Evolutionary conservation across 2,113 vertebrate genomes (phyloP), one percentile per base, ranked within the genome.

Genomic region (Bubo blakistoni): DNA sequence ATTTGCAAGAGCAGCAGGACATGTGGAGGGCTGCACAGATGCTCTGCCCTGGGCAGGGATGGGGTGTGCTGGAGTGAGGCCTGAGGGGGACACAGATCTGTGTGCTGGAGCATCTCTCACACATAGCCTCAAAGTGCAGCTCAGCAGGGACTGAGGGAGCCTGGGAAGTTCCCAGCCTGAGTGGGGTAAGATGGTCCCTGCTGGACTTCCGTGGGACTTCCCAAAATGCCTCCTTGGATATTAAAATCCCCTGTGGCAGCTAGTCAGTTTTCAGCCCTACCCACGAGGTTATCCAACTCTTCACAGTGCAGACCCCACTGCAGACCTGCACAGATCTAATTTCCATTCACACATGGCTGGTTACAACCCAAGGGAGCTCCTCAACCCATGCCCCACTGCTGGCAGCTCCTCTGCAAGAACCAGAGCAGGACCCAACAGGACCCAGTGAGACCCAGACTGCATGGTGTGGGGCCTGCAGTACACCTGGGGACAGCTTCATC

Each of bases 341-440:
- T 42, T 55, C 81, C 57, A 55, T 15, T 32, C 13, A 22, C 1
- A 1, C 0, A 0, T 22, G 44, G 26, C 17, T 29, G 20, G 27
- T 15, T 18, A 38, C 26, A 73, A 40, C 13, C 40, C 42, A 44
- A 61, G 55, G 30, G 19, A 58, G 16, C 32, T 62, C 15, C 58
- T 88, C 58, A 67, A 34, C 17, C 3, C 4, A 2, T 26, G 27
- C 4, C 49, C 32, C 0, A 0, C 9, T 42, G 34, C 59, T 14
- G 49, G 49, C 47, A 49, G 57, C 12, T 61, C 54, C 30, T 25
- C 16, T 73, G 44, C 51, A 38, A n/a, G 58, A 79, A 6, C 13
- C 21, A 65, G 51, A 29, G 69, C 58, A 78, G 79, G 38, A n/a
- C n/a, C 22, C 1, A 0, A 47, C 22, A 34, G 44, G 44, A 59